A percentile compares a stretch with the other conserved stretches of the same genome.
Evolutionary conservation across 1,140 invertebrate genomes (phyloP).

Genomic region (Myzus persicae): DNA sequence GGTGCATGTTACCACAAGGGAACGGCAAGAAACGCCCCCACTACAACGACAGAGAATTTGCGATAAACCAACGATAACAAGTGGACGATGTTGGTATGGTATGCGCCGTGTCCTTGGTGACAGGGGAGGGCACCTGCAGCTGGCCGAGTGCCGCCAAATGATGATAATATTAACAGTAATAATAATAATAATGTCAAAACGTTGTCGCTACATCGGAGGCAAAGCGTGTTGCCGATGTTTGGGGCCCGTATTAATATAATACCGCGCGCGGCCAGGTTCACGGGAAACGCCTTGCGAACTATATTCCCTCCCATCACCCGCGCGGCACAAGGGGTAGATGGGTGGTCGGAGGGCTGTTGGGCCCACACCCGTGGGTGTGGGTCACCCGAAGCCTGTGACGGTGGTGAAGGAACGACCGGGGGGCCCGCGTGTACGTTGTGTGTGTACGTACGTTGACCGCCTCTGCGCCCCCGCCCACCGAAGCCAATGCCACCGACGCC

Average conservation of each 20-base stretch:
- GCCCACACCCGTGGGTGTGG: constrained; percentile 57
- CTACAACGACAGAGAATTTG: neutral
- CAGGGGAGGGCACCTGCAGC: neutral
- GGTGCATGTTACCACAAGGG: neutral
- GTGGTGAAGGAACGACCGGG: neutral
- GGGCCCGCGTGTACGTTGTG: neutral
- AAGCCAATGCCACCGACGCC: neutral
- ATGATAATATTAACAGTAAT: neutral
- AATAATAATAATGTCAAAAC: neutral
- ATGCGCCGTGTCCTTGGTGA: neutral
- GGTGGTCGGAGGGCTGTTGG: constrained; percentile 33
- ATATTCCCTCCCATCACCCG: constrained; percentile 55
- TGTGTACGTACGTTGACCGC: constrained; percentile 47
- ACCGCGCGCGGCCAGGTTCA: neutral
- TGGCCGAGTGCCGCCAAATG: neutral
- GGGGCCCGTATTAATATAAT: neutral
- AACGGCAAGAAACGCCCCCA: neutral
- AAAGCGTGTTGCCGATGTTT: neutral
- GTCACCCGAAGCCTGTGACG: constrained; percentile 42
- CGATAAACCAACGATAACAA: neutral
- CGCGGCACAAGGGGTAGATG: neutral
- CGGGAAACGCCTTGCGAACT: constrained; percentile 45
- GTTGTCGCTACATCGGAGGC: neutral
- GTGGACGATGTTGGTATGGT: neutral
- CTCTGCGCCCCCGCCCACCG: constrained; percentile 53